These are phyloP conservation scores for Montipora capitata DNA, from an alignment of 92 coral and sea anemone species.

Conservation along the genomic window DNA sequence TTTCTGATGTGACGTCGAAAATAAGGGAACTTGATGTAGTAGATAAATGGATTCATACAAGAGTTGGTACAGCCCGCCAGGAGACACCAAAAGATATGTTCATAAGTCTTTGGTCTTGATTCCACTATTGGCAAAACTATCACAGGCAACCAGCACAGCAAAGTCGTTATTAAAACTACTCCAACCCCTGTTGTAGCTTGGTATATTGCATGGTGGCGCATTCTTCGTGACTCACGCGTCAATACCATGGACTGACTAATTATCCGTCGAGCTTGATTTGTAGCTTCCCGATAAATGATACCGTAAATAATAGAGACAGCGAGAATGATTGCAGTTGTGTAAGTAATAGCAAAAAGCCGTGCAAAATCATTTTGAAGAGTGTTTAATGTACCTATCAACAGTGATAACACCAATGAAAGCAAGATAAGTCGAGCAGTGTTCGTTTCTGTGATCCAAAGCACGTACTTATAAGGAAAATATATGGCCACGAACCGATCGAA, in stretches of 20 bases:
- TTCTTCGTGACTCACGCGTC: not conserved
- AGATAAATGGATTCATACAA: conserved; percentile 43
- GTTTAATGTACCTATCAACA: not conserved
- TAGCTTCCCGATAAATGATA: conserved; percentile 28
- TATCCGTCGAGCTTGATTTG: conserved; percentile 14
- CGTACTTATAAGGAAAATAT: conserved; percentile 33
- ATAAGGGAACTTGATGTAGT: conserved; percentile 24
- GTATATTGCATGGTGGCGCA: not conserved
- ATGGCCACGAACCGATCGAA: conserved; percentile 39
- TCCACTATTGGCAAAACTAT: not conserved
- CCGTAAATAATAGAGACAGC: conserved; percentile 16
- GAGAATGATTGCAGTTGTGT: conserved; percentile 15
- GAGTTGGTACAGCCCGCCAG: conserved; percentile 7
- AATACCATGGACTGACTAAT: not conserved
- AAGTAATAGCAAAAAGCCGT: not conserved
- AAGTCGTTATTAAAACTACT: conserved; percentile 26
- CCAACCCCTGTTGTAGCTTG: conserved; percentile 30
- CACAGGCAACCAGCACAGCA: conserved; percentile 35
- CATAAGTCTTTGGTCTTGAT: not conserved
- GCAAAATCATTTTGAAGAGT: not conserved
- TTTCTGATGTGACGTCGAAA: conserved; percentile 27
- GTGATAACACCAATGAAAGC: conserved; percentile 12
- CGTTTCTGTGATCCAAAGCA: conserved; percentile 16
- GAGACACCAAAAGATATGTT: not conserved
- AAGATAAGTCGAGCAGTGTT: not conserved